A percentile compares a stretch with the other conserved stretches of the same genome.
These are phyloP conservation scores for Chirona hameri DNA, from an alignment of 2,888 invertebrate species.

Conservation along the genomic window DNA sequence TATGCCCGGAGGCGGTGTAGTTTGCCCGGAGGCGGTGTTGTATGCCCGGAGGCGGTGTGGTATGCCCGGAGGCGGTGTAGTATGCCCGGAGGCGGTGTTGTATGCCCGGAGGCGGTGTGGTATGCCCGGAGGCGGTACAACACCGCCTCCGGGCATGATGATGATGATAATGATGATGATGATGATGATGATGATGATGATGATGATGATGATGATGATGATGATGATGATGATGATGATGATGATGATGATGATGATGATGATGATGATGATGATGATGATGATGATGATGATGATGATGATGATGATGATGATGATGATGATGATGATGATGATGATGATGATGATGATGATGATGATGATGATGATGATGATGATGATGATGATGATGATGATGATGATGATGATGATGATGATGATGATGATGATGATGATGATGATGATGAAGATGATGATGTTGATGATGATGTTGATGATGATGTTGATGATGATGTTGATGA, in stretches of 20 bases:
- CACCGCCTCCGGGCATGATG: no score
- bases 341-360: conserved; percentile 13
- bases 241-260: conserved; percentile 22
- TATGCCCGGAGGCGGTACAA: no score
- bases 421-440: conserved; percentile 24
- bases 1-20: no score
- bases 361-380: background rate
- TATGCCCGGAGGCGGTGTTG: no score
- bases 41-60: no score
- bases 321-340: background rate
- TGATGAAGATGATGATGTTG: background rate
- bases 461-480: background rate
- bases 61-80: no score
- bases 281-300: conserved; percentile 1
- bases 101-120: no score
- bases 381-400: background rate
- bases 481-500: background rate
- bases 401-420: conserved; percentile 1
- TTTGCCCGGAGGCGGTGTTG: no score
- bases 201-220: conserved; percentile 22
- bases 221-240: conserved; percentile 22
- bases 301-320: conserved; percentile 12
- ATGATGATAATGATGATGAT: conserved; percentile 10
- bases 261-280: conserved; percentile 22
- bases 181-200: conserved; percentile 22